phyloP scores from a whole-genome alignment of 2,888 invertebrate species.

The Phymatocera aterrima region DNA sequence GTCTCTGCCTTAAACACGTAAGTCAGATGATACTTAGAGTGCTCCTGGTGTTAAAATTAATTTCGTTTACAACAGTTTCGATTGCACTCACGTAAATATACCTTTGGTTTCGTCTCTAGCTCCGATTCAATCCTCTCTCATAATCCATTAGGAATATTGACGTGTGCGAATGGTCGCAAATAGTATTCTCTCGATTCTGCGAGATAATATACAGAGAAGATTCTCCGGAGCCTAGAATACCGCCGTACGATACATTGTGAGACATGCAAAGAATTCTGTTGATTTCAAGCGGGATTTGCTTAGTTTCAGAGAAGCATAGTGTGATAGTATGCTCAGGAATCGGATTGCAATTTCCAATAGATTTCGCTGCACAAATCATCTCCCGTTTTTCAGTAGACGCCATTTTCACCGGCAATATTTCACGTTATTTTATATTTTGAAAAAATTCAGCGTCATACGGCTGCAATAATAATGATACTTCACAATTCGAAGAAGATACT shows the following conservation, averaged over 20 bases:
- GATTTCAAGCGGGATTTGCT: neutral
- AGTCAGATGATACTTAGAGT: neutral
- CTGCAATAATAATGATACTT: conserved; percentile 9
- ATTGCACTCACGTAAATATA: neutral
- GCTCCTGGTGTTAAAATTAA: neutral
- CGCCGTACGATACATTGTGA: neutral
- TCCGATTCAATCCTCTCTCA: conserved; percentile 19
- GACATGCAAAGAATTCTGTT: neutral
- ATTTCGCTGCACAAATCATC: neutral
- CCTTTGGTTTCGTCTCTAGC: neutral
- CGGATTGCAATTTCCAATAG: neutral
- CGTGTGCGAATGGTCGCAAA: neutral
- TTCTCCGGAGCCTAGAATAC: neutral
- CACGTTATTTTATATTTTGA: too few species aligned
- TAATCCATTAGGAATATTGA: neutral
- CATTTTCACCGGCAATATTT: neutral
- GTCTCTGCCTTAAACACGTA: neutral
- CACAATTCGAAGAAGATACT: neutral
- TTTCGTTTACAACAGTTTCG: neutral
- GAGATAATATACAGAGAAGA: neutral
- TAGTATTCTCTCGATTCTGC: neutral
- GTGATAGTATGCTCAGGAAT: neutral
- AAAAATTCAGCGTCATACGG: neutral
- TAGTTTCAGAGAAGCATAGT: neutral
- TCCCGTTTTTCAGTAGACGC: neutral